Percentiles rank a stretch among this genome's conserved stretches.
phyloP scores from a whole-genome alignment of 2,888 invertebrate genomes.

The Spilarctia lutea region DNA sequence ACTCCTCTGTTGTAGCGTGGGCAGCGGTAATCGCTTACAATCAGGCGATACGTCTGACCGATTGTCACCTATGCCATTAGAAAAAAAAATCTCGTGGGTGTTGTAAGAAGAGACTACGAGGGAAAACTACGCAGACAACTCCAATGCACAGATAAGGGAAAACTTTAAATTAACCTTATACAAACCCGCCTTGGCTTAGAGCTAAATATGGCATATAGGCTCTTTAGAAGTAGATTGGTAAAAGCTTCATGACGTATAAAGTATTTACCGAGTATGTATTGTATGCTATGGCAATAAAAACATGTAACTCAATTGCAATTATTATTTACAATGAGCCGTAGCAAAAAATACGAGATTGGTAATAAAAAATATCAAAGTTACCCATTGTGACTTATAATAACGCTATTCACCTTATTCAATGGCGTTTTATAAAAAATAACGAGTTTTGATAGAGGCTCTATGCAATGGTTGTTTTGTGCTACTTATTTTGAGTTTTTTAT shows the following conservation, averaged over 20 bases:
- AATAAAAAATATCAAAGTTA: neutral
- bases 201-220: no score
- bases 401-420: neutral
- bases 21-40: no score
- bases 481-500: neutral
- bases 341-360: conserved; percentile 10
- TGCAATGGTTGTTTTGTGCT: neutral
- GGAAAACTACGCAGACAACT: no score
- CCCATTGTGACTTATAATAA: neutral
- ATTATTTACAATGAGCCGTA: conserved; percentile 3
- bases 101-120: no score
- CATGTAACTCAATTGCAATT: neutral
- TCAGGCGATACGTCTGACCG: no score
- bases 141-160: no score
- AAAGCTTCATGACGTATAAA: neutral
- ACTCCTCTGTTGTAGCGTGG: no score
- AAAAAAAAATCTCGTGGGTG: no score
- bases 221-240: no score
- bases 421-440: neutral
- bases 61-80: no score
- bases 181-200: no score
- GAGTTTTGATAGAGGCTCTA: neutral
- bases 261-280: conserved; percentile 3
- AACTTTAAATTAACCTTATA: no score
- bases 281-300: conserved; percentile 9